These are phyloP conservation scores for Raphicerus campestris DNA, from an alignment of 2,113 vertebrate genomes.

Conservation along the genomic window DNA sequence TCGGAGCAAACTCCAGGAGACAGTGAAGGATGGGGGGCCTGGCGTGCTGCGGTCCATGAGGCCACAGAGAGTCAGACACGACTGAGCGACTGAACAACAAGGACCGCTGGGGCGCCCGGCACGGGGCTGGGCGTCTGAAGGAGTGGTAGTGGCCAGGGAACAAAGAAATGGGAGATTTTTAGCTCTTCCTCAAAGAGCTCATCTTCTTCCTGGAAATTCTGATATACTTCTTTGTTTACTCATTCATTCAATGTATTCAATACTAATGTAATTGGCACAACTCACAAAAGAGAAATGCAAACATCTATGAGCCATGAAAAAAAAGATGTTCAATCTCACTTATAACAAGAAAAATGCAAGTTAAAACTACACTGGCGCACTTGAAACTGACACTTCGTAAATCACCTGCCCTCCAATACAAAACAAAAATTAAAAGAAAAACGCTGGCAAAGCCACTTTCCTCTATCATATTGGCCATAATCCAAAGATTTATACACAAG, in stretches of 20 bases:
- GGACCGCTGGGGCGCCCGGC: rapidly evolving
- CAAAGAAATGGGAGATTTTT: neutral
- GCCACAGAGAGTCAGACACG: neutral
- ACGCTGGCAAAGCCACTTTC: neutral
- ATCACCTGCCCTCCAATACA: neutral
- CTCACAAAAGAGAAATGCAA: neutral
- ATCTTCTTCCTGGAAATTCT: neutral
- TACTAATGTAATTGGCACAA: neutral
- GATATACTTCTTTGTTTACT: neutral
- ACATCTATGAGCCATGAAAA: neutral
- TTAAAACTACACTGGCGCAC: neutral
- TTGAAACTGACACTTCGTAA: neutral
- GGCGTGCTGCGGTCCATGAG: rapidly evolving
- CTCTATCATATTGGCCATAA: neutral
- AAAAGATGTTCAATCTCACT: neutral
- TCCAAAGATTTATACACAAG: neutral
- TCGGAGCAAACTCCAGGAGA: neutral
- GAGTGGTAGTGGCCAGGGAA: neutral
- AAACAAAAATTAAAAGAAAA: neutral
- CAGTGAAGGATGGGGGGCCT: neutral
- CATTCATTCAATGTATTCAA: neutral
- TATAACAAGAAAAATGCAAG: neutral
- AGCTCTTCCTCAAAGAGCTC: neutral
- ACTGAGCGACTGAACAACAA: neutral
- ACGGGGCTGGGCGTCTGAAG: rapidly evolving